phyloP scores from a whole-genome alignment of 2,797 vertebrate species.

The Acanthornis magna region DNA sequence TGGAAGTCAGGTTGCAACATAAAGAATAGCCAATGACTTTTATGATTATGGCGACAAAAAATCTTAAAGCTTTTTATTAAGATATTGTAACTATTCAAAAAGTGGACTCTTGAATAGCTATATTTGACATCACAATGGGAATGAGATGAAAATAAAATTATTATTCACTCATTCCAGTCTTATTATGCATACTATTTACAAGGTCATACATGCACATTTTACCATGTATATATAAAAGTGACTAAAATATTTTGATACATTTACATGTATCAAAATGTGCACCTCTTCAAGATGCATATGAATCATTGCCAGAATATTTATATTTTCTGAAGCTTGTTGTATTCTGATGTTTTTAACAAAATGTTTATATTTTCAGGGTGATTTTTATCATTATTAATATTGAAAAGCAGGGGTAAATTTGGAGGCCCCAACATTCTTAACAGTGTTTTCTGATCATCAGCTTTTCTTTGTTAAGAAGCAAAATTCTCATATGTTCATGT shows the following conservation, averaged over 20 bases:
- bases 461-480: background rate
- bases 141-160: background rate
- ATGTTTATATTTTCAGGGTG: background rate
- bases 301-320: background rate
- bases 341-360: background rate
- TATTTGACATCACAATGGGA: background rate
- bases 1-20: background rate
- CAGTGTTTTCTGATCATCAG: background rate
- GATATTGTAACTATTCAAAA: background rate
- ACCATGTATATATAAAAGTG: background rate
- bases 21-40: background rate
- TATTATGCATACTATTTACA: background rate
- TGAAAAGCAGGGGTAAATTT: background rate
- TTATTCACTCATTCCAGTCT: background rate
- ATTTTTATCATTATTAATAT: background rate
- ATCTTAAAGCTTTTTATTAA: background rate
- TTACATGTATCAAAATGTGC: background rate
- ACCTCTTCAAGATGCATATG: background rate
- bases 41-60: background rate
- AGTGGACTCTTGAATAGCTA: background rate
- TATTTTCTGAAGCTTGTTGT: background rate
- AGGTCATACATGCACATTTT: background rate
- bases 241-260: background rate
- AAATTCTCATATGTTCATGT: background rate
- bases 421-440: background rate